Conservation (phyloP, 2,888 invertebrate species). For the Charanyca ferruginea region DNA sequence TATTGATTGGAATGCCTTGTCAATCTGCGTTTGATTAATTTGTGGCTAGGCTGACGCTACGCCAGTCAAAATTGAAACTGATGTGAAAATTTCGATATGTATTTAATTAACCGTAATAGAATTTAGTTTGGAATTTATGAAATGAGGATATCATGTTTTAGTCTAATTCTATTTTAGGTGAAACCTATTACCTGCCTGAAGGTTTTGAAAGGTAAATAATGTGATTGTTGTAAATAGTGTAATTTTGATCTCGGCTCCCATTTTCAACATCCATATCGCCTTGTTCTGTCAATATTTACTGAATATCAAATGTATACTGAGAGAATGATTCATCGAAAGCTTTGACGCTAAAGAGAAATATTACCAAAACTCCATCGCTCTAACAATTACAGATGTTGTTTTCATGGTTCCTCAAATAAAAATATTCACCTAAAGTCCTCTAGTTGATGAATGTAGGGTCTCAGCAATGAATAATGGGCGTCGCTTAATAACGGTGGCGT, state of each 20-base stretch:
- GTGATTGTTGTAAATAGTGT: no score
- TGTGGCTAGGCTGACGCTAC: slow-evolving; percentile 57
- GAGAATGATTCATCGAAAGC: slow-evolving; percentile 29
- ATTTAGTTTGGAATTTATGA: slow-evolving; percentile 32
- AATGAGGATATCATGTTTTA: not conserved
- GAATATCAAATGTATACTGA: no score
- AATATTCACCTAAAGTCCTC: slow-evolving; percentile 65
- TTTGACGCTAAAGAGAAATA: slow-evolving; percentile 47
- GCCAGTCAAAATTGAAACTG: slow-evolving; percentile 45
- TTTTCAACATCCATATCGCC: not conserved
- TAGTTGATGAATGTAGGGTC: slow-evolving; percentile 78
- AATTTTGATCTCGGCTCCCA: not conserved
- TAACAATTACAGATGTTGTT: slow-evolving; percentile 65
- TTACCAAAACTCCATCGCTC: slow-evolving; percentile 54
- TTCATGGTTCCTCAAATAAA: slow-evolving; percentile 67
- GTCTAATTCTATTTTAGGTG: not conserved
- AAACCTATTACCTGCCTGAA: not conserved
- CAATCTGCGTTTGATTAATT: slow-evolving; percentile 71
- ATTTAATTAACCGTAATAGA: slow-evolving; percentile 46
- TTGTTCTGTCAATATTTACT: not conserved
- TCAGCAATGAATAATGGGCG: slow-evolving; percentile 85
- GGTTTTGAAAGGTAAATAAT: not conserved
- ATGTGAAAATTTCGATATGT: slow-evolving; percentile 36
- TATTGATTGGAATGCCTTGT: slow-evolving; percentile 67
- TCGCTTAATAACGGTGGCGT: slow-evolving; percentile 86